Evolutionary conservation across 2,797 vertebrate genomes (phyloP).

Genomic region (Acanthurus leucopareius): DNA sequence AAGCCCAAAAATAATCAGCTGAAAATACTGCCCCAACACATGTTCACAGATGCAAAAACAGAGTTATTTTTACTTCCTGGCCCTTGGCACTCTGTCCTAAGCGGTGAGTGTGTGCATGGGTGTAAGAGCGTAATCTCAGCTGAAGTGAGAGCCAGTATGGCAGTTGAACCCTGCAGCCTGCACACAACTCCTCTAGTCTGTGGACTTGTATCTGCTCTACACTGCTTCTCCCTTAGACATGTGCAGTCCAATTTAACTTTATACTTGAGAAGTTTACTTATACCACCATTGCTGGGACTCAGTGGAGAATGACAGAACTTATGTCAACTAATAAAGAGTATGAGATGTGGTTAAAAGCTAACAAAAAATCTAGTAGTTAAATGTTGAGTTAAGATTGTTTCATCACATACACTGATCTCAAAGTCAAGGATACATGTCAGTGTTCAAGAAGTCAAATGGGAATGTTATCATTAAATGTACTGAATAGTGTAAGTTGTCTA

Average conservation of each 20-base stretch:
- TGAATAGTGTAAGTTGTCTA: not conserved
- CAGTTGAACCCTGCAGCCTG: constrained; percentile 31
- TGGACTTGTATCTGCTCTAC: constrained; percentile 32
- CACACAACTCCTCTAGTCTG: constrained; percentile 32
- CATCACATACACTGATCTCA: not conserved
- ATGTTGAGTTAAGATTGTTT: not conserved
- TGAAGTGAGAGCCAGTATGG: constrained; percentile 53
- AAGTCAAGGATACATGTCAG: not conserved
- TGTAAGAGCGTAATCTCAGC: constrained; percentile 27
- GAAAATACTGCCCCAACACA: constrained; percentile 49
- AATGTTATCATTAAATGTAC: not conserved
- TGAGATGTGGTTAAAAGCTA: not conserved
- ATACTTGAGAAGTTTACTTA: constrained; percentile 19
- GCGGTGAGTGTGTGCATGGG: constrained; percentile 1
- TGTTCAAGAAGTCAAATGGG: not conserved
- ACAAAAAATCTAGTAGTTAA: not conserved
- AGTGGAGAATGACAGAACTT: not conserved
- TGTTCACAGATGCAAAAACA: constrained; percentile 52
- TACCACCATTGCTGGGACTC: not conserved
- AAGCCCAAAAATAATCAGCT: constrained; percentile 58
- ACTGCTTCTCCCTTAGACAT: constrained; percentile 23
- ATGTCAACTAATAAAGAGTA: not conserved
- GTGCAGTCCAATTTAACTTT: constrained; percentile 51
- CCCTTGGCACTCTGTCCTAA: constrained; percentile 36
- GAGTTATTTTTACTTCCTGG: constrained; percentile 53